Evolutionary conservation across 2,113 vertebrate species (phyloP), one percentile per base, ranked within the genome.

Genomic region (Mustelus asterias): DNA sequence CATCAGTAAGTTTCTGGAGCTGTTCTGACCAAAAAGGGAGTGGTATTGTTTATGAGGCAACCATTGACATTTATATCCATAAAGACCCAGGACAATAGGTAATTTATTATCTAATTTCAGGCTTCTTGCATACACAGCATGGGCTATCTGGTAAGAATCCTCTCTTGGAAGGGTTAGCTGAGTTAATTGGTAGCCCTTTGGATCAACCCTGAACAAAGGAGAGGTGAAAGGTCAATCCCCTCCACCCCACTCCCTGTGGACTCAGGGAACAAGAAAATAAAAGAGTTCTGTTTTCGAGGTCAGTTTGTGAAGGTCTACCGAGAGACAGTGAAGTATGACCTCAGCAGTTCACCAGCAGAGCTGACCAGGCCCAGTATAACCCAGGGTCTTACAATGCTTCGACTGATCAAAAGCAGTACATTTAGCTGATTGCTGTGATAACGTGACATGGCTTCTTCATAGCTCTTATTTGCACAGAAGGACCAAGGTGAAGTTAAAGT

Each of bases 171-270:
- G 88, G 54, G 26, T 63, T 33, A 33, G 54, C 26, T 11, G 13
- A 90, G 54, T 90, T 90, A 90, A 90, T 90, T 90, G 86, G 86
- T 89, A 89, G 86, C 48, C 48, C 86, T 89, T 48, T 29, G 13
- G 54, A 90, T 90, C 88, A 90, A 90, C 48, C 54, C 26, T 90
- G 48, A 90, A 90, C 48, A 90, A 89, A 89, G 24, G 86, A 48
- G 60, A 90, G 88, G 88, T 33, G 60, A 13, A 54, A 90, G 88
- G 54, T 90, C 88, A 90, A 60, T 54, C 54, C 86, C 54, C 48
- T 58, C 8, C 26, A 58, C 86, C 54, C 54, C 29, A 90, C 54
- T n/a, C 10, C 88, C 37, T 44, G 37, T 83, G 80, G 80, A 83
- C 37, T 44, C 48, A 90, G 54, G 54, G 88, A 60, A 13, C 44